Conservation (phyloP, 1,140 invertebrate species). For the Drosophila lini region DNA sequence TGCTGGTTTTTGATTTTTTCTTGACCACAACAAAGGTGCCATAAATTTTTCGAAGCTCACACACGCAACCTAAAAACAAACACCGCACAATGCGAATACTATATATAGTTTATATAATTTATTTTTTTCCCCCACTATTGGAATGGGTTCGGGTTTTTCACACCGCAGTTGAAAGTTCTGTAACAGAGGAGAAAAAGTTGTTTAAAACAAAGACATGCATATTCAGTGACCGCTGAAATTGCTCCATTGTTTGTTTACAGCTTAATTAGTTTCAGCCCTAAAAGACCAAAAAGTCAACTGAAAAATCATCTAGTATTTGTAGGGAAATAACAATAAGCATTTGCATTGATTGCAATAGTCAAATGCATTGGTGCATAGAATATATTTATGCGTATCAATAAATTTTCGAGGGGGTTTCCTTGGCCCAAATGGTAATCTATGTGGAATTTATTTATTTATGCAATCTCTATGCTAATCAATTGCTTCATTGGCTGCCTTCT, state of each 20-base stretch:
- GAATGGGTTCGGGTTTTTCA: conserved; percentile 19
- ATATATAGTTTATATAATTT: conserved; percentile 31
- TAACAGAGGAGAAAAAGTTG: conserved; percentile 11
- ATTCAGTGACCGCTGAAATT: conserved; percentile 31
- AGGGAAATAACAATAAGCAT: conserved; percentile 24
- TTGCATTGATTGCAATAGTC: conserved; percentile 63
- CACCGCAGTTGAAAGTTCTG: conserved; percentile 22
- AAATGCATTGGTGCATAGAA: conserved; percentile 32
- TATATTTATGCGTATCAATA: conserved; percentile 11
- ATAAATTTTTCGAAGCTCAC: conserved; percentile 55
- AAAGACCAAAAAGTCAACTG: conserved; percentile 10
- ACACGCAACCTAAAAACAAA: conserved; percentile 20
- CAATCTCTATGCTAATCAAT: conserved; percentile 55
- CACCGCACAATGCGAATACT: conserved; percentile 25
- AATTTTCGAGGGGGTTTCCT: neutral
- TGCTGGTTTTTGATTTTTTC: conserved; percentile 7
- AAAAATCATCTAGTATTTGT: neutral
- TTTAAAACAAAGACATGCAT: conserved; percentile 34
- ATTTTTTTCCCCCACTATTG: conserved; percentile 22
- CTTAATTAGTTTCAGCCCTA: conserved; percentile 27
- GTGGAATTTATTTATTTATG: conserved; percentile 61
- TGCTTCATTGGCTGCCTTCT: conserved; percentile 1
- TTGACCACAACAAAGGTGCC: conserved; percentile 24
- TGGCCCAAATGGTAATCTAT: conserved; percentile 28
- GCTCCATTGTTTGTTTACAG: conserved; percentile 46